Evolutionary conservation across 2,113 vertebrate genomes (phyloP), one percentile per base, ranked within the genome.

Genomic region (Rana temporaria): DNA sequence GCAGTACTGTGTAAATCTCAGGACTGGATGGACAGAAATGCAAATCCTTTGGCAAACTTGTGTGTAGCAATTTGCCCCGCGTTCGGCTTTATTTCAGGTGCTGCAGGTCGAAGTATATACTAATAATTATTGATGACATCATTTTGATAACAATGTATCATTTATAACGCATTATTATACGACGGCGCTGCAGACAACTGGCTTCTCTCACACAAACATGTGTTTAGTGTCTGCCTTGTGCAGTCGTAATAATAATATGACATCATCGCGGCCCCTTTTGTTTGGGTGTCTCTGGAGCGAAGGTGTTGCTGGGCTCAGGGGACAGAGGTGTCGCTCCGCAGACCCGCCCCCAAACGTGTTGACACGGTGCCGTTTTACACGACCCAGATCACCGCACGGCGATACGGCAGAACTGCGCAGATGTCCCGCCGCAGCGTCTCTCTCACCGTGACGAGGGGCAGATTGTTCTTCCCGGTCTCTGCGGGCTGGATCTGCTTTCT

Each of bases 311-410:
- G 4, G 4, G 12, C 42, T 14, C 42, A 42, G 42, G 42, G 12
- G 42, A 48, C 42, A 12, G 12, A 48, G 42, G 26, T 42, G 34
- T 48, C n/a, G 9, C 66, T 20, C 42, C 9, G 34, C 14, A 48
- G 42, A 14, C 38, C 30, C n/a, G 15, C 9, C 34, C 22, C 26
- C 18, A 16, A 38, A 30, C 15, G 6, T 17, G 20, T 59, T 66
- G 17, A 17, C 48, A 66, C 12, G 75, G 62, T 55, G 75, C 90
- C 91, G 92, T 89, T 91, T 92, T 92, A 90, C 88, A 93, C 88
- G 92, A 94, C 91, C 91, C 92, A 93, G 92, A 92, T 93, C 91
- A 92, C 93, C 92, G 92, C 91, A 91, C 90, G 92, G 91, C 90
- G 89, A 92, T 88, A 89, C 84, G 67, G 93, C 90, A 81, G 87